A percentile compares a stretch with the other conserved stretches of the same genome.
Conservation (phyloP, 2,797 vertebrate species). For the Heterohyrax brucei region DNA sequence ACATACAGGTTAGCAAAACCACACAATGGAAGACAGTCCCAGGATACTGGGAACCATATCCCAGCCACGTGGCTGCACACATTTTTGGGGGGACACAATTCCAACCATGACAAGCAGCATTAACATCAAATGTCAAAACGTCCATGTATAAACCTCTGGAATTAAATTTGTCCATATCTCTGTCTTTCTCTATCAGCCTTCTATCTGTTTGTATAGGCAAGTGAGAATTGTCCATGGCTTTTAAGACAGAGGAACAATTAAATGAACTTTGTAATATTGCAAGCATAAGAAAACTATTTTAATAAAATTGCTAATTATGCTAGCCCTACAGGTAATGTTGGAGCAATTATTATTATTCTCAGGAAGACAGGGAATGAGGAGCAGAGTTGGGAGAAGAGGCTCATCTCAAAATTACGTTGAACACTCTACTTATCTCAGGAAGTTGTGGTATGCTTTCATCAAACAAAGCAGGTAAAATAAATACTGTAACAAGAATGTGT, state of each 20-base stretch:
- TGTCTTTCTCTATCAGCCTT: too few relatives aligned
- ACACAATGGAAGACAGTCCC: too few relatives aligned
- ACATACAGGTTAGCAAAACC: too few relatives aligned
- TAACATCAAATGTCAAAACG: neutral
- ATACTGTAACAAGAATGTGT: neutral
- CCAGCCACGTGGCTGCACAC: too few relatives aligned
- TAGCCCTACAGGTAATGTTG: neutral
- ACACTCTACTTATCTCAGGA: too few relatives aligned
- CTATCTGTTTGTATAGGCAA: too few relatives aligned
- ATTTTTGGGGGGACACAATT: too few relatives aligned
- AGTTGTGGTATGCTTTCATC: too few relatives aligned
- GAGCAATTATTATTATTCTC: neutral
- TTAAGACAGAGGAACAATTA: neutral
- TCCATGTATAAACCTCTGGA: neutral
- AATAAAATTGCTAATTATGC: neutral
- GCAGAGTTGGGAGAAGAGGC: neutral
- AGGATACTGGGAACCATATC: too few relatives aligned
- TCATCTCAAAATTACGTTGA: too few relatives aligned
- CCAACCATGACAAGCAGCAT: neutral
- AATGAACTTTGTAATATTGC: neutral
- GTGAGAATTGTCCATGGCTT: neutral
- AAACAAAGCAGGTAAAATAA: neutral
- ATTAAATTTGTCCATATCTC: neutral
- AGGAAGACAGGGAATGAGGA: neutral
- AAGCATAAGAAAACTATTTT: neutral